A percentile compares a stretch with the other conserved stretches of the same genome.
phyloP scores from a whole-genome alignment of 1,140 invertebrate genomes.

The Teleogryllus occipitalis region DNA sequence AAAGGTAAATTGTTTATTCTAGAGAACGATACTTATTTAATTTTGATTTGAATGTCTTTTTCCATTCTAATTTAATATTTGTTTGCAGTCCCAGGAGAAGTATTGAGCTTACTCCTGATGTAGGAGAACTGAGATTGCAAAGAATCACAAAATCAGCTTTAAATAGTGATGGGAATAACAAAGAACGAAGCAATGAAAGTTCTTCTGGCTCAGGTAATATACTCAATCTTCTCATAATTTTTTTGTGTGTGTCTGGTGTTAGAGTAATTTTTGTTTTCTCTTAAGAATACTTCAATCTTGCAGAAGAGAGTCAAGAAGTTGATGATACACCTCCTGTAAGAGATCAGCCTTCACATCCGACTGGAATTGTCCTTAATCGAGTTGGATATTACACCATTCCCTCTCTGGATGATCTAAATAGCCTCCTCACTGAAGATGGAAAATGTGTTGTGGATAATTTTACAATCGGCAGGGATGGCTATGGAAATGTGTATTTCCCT shows the following conservation, averaged over 20 bases:
- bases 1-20: not conserved
- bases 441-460: slow-evolving; percentile 83
- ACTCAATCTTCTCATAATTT: not conserved
- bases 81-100: not conserved
- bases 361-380: slow-evolving; percentile 42
- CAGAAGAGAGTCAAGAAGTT: slow-evolving; percentile 16
- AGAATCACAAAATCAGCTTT: not conserved
- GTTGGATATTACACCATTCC: slow-evolving; percentile 84
- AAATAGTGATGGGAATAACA: not conserved
- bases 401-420: slow-evolving; percentile 60
- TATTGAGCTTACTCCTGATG: not conserved
- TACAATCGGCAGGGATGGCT: slow-evolving; percentile 80
- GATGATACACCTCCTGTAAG: slow-evolving; percentile 10
- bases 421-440: slow-evolving; percentile 57
- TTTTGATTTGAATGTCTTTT: not conserved
- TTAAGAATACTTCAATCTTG: not conserved
- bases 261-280: not conserved
- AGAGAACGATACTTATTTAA: not conserved
- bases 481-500: slow-evolving; percentile 86
- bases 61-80: not conserved
- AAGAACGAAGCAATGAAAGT: not conserved
- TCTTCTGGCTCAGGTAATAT: not conserved
- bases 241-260: not conserved
- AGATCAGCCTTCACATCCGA: slow-evolving; percentile 33
- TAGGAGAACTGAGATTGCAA: not conserved